These are phyloP conservation scores for Punctoribates punctum DNA, from an alignment of 2,888 invertebrate genomes.

Conservation along the genomic window DNA sequence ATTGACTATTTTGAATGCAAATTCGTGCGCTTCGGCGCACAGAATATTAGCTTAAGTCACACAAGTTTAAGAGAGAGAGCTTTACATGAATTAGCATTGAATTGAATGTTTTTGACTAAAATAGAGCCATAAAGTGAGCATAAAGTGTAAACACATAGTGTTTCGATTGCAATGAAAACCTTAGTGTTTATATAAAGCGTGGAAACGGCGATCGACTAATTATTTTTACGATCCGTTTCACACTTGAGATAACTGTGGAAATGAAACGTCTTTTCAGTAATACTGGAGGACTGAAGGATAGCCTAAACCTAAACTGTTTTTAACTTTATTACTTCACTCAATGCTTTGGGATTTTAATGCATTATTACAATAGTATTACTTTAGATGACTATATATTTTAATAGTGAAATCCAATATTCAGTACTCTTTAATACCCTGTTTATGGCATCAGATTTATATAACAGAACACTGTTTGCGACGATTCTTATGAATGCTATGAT, in stretches of 20 bases:
- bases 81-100: constrained; percentile 34
- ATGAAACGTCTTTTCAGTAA: not conserved
- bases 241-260: constrained; percentile 7
- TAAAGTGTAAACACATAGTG: constrained; percentile 29
- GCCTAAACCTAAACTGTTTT: constrained; percentile 28
- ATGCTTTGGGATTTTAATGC: constrained; percentile 24
- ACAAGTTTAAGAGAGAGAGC: not conserved
- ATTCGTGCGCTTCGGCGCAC: constrained; percentile 17
- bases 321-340: constrained; percentile 30
- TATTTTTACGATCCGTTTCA: constrained; percentile 35
- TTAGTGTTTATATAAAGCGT: not conserved
- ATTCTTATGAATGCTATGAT: not conserved
- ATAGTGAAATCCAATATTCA: constrained; percentile 10
- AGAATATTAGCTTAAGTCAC: not conserved
- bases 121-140: not conserved
- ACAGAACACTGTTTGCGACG: not conserved
- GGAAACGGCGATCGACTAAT: constrained; percentile 21
- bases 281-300: not conserved
- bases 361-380: constrained; percentile 19
- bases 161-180: not conserved
- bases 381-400: constrained; percentile 4
- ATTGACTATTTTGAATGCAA: constrained; percentile 28
- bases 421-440: constrained; percentile 25
- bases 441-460: constrained; percentile 25
- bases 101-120: constrained; percentile 36